Conservation (phyloP, 2,113 vertebrate genomes). For the Rhinopomastus cyanomelas region DNA sequence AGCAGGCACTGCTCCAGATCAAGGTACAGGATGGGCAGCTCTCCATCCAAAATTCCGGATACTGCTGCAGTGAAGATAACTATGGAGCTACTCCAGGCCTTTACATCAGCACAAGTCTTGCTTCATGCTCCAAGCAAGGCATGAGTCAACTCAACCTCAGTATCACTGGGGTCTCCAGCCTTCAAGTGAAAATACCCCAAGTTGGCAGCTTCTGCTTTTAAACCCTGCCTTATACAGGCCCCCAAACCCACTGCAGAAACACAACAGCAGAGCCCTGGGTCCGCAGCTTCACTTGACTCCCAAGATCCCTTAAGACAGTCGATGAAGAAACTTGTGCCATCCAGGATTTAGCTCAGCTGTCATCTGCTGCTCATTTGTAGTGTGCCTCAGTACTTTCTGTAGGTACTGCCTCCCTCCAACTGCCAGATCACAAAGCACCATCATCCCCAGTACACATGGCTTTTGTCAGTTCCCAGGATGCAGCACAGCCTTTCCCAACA, state of each 20-base stretch:
- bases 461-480: not conserved
- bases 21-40: not conserved
- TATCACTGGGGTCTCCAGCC: not conserved
- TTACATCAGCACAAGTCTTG: not conserved
- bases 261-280: not conserved
- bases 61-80: not conserved
- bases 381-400: not conserved
- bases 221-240: not conserved
- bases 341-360: not conserved
- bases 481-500: not conserved
- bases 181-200: not conserved
- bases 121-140: not conserved
- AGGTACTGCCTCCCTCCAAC: not conserved
- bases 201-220: not conserved
- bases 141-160: not conserved
- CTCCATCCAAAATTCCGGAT: not conserved
- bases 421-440: not conserved
- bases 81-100: not conserved
- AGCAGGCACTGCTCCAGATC: rapidly evolving
- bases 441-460: not conserved
- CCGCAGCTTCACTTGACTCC: not conserved
- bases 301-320: not conserved
- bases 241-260: not conserved
- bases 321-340: not conserved
- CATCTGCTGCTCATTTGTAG: not conserved